These are phyloP conservation scores for Stercorarius parasiticus DNA, from an alignment of 2,113 vertebrate genomes.

Conservation along the genomic window DNA sequence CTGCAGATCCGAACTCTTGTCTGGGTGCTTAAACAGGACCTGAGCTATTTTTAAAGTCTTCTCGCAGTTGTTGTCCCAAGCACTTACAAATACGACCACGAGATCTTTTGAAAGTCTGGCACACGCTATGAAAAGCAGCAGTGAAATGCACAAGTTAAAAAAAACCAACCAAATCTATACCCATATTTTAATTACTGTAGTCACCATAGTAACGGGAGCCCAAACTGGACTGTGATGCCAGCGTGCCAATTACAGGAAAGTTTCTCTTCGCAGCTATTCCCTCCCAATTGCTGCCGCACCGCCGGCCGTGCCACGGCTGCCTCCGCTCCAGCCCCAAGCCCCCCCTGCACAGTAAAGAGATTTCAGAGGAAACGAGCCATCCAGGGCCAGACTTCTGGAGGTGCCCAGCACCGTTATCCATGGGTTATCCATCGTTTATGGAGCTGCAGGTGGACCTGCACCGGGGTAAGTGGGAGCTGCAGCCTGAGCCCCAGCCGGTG, in stretches of 20 bases:
- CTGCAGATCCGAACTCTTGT: background rate
- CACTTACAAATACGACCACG: background rate
- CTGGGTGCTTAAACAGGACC: background rate
- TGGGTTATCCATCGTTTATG: background rate
- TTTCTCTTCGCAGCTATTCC: background rate
- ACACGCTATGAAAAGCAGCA: background rate
- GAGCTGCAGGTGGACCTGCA: background rate
- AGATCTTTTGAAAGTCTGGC: background rate
- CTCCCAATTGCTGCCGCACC: background rate
- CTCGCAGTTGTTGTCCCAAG: background rate
- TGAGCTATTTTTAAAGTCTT: background rate
- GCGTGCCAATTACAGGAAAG: background rate
- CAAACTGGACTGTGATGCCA: background rate
- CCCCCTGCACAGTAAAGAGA: background rate
- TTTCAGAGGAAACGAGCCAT: background rate
- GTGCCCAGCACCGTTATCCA: background rate
- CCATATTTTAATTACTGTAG: background rate
- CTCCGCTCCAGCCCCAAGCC: background rate
- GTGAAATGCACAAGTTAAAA: conserved; percentile 4
- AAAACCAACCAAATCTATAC: background rate
- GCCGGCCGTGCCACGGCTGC: accelerated
- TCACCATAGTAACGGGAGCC: background rate
- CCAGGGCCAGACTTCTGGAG: background rate
- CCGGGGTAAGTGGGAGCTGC: background rate
- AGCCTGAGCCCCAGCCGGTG: accelerated